Conservation (phyloP, 2,888 invertebrate species). For the Parnassius mnemosyne region DNA sequence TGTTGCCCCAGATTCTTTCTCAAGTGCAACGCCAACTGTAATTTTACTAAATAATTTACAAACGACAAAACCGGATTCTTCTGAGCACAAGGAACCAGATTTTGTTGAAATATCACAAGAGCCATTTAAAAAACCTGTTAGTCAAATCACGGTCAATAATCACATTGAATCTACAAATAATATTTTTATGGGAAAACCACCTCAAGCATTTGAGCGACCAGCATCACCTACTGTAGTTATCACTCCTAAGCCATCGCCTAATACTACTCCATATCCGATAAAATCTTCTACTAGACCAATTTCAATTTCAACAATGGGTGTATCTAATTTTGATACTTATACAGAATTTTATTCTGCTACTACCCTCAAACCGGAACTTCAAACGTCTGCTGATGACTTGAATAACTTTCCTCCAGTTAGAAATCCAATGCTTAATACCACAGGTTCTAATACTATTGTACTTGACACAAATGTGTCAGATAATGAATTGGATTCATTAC, state of each 20-base stretch:
- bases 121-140: constrained; percentile 73
- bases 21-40: constrained; percentile 73
- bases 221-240: constrained; percentile 83
- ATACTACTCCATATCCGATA: constrained; percentile 61
- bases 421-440: constrained; percentile 89
- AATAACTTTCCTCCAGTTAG: constrained; percentile 92
- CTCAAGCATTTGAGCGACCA: constrained; percentile 66
- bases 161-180: constrained; percentile 81
- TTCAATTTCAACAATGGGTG: constrained; percentile 41
- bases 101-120: constrained; percentile 77
- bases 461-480: constrained; percentile 76
- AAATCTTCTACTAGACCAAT: constrained; percentile 49
- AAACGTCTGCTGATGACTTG: constrained; percentile 85
- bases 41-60: constrained; percentile 64
- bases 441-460: constrained; percentile 74
- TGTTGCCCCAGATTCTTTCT: constrained; percentile 60
- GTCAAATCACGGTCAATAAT: constrained; percentile 81
- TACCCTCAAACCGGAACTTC: constrained; percentile 76
- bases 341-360: constrained; percentile 54
- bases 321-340: constrained; percentile 53
- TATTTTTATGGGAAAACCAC: constrained; percentile 68
- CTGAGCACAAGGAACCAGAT: constrained; percentile 54
- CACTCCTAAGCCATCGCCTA: constrained; percentile 83
- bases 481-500: constrained; percentile 70
- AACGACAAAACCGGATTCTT: constrained; percentile 50